These are phyloP conservation scores for Emydura subglobosa DNA, from an alignment of 2,113 vertebrate genomes.

Conservation along the genomic window DNA sequence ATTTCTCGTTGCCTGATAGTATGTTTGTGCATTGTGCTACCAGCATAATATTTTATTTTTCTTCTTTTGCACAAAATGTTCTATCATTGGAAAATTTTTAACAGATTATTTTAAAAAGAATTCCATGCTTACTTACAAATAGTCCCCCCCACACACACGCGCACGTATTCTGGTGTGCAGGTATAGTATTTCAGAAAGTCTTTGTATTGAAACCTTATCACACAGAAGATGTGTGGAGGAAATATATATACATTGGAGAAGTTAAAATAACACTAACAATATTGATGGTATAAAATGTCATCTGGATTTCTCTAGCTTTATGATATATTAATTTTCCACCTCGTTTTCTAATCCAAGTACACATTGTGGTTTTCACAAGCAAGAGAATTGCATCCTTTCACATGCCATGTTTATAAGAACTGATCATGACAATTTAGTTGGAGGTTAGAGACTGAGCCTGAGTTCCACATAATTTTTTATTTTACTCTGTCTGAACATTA, in stretches of 20 bases:
- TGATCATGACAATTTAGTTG: not conserved
- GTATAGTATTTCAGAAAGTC: not conserved
- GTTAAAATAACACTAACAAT: not conserved
- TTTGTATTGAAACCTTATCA: not conserved
- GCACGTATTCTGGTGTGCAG: not conserved
- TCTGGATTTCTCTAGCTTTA: not conserved
- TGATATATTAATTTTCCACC: not conserved
- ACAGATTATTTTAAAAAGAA: conserved; percentile 33
- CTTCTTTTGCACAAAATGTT: conserved; percentile 45
- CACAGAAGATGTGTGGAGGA: not conserved
- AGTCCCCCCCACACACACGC: not conserved
- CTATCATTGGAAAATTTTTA: conserved; percentile 33
- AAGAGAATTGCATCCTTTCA: not conserved
- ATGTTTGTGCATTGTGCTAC: not conserved
- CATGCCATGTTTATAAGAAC: not conserved
- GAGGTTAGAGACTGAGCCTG: not conserved
- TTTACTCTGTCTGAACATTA: not conserved
- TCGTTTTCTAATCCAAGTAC: not conserved
- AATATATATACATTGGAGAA: not conserved
- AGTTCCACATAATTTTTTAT: not conserved
- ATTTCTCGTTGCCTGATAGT: not conserved
- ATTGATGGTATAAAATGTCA: not conserved
- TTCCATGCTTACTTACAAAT: conserved; percentile 46
- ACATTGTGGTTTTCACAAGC: not conserved
- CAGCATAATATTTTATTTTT: conserved; percentile 43